These are phyloP conservation scores for Drosophila micromelanica DNA, from an alignment of 1,140 invertebrate genomes.

Conservation along the genomic window DNA sequence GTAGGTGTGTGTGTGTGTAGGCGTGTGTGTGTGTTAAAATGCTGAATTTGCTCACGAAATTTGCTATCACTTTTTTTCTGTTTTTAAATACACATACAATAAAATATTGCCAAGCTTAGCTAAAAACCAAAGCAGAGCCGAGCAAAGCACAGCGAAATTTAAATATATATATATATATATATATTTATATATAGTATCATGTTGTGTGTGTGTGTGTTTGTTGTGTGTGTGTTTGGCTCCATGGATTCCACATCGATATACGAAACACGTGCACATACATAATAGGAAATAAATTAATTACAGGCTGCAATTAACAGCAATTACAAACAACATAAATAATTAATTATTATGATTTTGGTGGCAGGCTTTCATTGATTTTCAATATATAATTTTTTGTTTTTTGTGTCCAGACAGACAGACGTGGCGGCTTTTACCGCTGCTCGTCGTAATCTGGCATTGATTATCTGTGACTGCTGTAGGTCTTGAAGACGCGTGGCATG, in stretches of 20 bases:
- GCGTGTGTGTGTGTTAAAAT: conserved; percentile 54
- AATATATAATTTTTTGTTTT: background rate
- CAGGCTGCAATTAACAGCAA: conserved; percentile 6
- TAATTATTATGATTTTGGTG: conserved; percentile 68
- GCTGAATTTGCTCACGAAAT: conserved; percentile 66
- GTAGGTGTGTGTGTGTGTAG: conserved; percentile 17
- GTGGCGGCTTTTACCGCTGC: background rate
- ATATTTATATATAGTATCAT: too few relatives aligned
- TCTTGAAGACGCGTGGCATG: conserved; percentile 77
- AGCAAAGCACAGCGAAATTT: conserved; percentile 23
- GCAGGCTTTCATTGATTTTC: conserved; percentile 54
- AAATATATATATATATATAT: background rate
- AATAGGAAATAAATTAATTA: conserved; percentile 29
- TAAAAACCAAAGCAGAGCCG: conserved; percentile 19
- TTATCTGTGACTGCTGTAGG: conserved; percentile 84
- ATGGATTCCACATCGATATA: background rate
- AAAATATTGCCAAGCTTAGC: conserved; percentile 38
- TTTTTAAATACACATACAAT: conserved; percentile 46
- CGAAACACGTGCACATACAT: conserved; percentile 27
- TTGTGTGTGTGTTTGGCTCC: conserved; percentile 14
- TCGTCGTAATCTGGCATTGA: conserved; percentile 7
- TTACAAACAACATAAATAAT: conserved; percentile 18
- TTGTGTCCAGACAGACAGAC: background rate
- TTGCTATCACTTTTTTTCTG: conserved; percentile 70
- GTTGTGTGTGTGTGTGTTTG: background rate